Percentiles rank a stretch among this genome's conserved stretches.
phyloP scores from a whole-genome alignment of 2,797 vertebrate genomes.

The Dryobates pubescens region DNA sequence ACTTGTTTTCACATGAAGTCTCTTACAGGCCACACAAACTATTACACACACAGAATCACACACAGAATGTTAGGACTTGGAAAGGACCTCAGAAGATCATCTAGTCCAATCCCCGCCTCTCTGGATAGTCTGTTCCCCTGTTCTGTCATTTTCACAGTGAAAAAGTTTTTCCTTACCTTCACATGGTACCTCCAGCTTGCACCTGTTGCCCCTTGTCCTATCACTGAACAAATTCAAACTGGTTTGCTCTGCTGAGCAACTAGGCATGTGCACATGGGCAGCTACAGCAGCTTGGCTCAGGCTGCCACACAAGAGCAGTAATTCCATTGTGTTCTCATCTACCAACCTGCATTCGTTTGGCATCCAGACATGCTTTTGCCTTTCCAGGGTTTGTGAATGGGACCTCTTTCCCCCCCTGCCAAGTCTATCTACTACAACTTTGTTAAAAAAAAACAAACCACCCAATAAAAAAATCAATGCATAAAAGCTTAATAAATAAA shows the following conservation, averaged over 20 bases:
- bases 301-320: background rate
- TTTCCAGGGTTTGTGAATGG: background rate
- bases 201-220: too few relatives aligned
- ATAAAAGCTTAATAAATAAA: background rate
- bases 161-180: too few relatives aligned
- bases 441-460: background rate
- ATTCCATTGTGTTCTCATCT: background rate
- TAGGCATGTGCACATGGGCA: background rate
- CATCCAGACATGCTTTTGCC: background rate
- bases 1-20: background rate
- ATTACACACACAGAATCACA: too few relatives aligned
- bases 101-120: too few relatives aligned
- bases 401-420: too few relatives aligned
- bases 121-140: too few relatives aligned
- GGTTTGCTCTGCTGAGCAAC: background rate
- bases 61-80: too few relatives aligned
- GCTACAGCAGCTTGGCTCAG: background rate
- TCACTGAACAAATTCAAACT: too few relatives aligned
- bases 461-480: background rate
- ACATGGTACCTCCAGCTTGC: too few relatives aligned
- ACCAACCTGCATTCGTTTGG: fast-evolving
- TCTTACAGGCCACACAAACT: background rate
- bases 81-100: too few relatives aligned
- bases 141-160: too few relatives aligned
- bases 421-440: background rate